Percentiles rank a stretch among this genome's conserved stretches.
Evolutionary conservation across 2,113 vertebrate species (phyloP).

Genomic region (Tragelaphus strepsiceros): DNA sequence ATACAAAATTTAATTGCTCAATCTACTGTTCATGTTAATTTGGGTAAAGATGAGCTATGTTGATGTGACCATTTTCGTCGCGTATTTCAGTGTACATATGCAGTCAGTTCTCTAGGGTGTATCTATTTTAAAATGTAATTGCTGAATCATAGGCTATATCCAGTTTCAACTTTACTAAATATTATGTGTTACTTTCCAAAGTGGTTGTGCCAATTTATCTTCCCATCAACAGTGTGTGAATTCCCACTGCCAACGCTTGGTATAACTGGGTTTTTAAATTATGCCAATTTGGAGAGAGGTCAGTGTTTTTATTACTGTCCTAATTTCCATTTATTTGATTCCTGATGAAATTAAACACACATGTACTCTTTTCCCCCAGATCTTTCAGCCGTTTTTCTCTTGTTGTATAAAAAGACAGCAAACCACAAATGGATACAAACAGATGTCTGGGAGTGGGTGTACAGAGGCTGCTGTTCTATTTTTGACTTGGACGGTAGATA

Average conservation of each 20-base stretch:
- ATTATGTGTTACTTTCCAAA: neutral
- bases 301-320: neutral
- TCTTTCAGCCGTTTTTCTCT: neutral
- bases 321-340: neutral
- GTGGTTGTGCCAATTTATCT: neutral
- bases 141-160: neutral
- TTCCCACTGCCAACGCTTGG: neutral
- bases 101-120: neutral
- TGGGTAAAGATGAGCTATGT: neutral
- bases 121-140: neutral
- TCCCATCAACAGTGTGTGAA: neutral
- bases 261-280: neutral
- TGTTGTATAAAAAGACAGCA: neutral
- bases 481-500: neutral
- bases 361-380: neutral
- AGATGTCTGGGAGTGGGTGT: neutral
- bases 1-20: neutral
- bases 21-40: neutral
- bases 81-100: neutral
- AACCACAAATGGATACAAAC: neutral
- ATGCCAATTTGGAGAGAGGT: neutral
- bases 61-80: neutral
- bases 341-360: neutral
- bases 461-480: neutral
- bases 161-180: neutral